Base-by-base conservation (phyloP, 2,888 invertebrate genomes). In the Philonicus albiceps region DNA sequence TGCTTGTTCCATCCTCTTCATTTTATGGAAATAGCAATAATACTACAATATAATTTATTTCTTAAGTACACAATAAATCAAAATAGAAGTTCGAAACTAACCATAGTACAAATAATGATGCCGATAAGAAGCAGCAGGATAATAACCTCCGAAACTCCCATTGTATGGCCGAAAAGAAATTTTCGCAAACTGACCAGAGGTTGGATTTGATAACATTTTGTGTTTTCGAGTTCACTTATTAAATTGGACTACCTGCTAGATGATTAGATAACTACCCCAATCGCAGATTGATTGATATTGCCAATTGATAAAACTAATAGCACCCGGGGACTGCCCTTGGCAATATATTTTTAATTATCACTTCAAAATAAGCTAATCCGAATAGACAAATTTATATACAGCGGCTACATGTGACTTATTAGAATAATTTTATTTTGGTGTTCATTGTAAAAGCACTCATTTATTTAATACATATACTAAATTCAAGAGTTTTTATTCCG, bases 1-100 rank as follows among this genome's bases (percentile, higher is more conserved):
- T 40, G 73, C 22, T n/a, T 22, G 27, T 11, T 84, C 73, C 11
- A 84, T 84, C 37, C 34, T 22, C 27, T 73, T 73, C 6, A 73
- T 31, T 84, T 73, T 84, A 4, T 72, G 27, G 7, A 49, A 84
- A 43, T 43, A 84, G 34, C 73, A 84, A 27, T 84, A 84, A 19
- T 84, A 84, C 84, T 84, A 27, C 37, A 84, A 84, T 3, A 37
- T 16, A 22, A 22, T 40, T 37, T 7, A 13, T 76, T 3, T 0
- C 3, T 43, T 43, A 11, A 34, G 1, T 76, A 76, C 4, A 40
- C 22, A 1, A 19, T 40, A 3, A 37, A 76, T 1, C 31, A 19
- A 73, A 11, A 49, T 43, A 16, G 27, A 73, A 27, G 40, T n/a
- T 37, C 6, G n/a, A 3, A 53, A n/a, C 73, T 72, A 27, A 84